Base-by-base conservation (phyloP, 1,140 invertebrate species). In the Temnothorax nylanderi region DNA sequence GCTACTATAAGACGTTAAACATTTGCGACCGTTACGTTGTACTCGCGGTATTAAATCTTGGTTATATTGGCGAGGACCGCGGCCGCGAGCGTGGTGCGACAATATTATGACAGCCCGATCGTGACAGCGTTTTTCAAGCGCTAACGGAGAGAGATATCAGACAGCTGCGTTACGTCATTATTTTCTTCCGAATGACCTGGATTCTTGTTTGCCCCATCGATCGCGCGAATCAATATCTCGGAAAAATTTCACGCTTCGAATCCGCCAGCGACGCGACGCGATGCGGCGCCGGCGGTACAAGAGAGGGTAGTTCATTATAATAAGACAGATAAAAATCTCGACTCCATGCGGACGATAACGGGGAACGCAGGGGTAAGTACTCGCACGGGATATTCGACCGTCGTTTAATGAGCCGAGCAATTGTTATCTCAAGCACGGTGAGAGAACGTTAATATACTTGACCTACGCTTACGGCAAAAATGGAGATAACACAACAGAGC, bases 171-270 rank as follows among this genome's bases (percentile, higher is more conserved):
- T 81, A 58, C 47, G 78, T 81, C 65, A 72, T 72, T 81, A 81
- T 71, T 81, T 81, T 81, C 37, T 71, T 72, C 64, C 78, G 65
- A 81, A 81, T 81, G 78, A 81, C 78, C 78, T 81, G 67, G 65
- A 81, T 81, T 81, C 65, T 56, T 71, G 65, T 56, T 54, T 71
- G 49, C 67, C 34, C 21, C 37, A 81, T 81, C 64, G 64, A 81
- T 71, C 78, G 78, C 21, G 49, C 49, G 49, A 81, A 81, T 81
- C 78, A 81, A 81, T 81, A 71, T 81, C 37, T 78, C 49, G 37
- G 77, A 49, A 72, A 71, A 71, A 81, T 81, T 81, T 81, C 49
- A 81, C 65, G 37, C 67, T 37, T 81, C 49, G 49, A 41, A 81
- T 81, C 34, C 49, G n/a, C 13, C 64, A 34, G 32, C 65, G 65